A percentile compares a stretch with the other conserved stretches of the same genome.
phyloP scores from a whole-genome alignment of 2,113 vertebrate genomes.

The Lasiurus borealis region DNA sequence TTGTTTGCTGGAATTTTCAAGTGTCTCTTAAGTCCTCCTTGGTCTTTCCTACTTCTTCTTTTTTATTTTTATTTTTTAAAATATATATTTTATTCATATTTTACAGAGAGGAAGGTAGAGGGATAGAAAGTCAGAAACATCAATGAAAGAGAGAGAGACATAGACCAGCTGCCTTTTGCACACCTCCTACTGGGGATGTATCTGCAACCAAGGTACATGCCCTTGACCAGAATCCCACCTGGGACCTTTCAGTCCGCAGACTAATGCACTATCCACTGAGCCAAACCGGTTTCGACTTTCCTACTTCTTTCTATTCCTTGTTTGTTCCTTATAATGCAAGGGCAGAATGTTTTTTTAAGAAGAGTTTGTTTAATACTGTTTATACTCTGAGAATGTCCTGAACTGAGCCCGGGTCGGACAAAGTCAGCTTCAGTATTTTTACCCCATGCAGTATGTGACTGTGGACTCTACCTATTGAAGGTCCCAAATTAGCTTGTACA shows the following conservation, averaged over 20 bases:
- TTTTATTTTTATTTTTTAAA: too few relatives aligned
- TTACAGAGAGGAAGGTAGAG: too few relatives aligned
- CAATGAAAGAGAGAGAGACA: too few relatives aligned
- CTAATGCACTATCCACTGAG: too few relatives aligned
- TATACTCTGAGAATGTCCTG: neutral
- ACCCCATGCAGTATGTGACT: neutral
- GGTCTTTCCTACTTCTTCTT: neutral
- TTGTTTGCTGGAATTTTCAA: neutral
- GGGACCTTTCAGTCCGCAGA: too few relatives aligned
- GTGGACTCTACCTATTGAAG: neutral
- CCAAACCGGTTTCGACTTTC: too few relatives aligned
- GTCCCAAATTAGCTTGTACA: neutral
- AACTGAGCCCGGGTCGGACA: neutral
- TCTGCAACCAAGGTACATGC: too few relatives aligned
- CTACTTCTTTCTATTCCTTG: neutral
- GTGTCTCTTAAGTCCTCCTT: neutral
- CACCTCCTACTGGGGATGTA: too few relatives aligned
- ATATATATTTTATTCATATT: too few relatives aligned
- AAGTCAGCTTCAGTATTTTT: neutral
- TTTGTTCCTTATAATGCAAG: neutral
- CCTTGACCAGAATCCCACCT: too few relatives aligned
- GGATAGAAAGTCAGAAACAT: too few relatives aligned
- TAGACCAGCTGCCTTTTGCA: too few relatives aligned
- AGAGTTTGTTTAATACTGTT: neutral
- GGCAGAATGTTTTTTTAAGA: neutral